A percentile compares a stretch with the other conserved stretches of the same genome.
phyloP scores from a whole-genome alignment of 2,888 invertebrate genomes.

The Caenorhabditis afra region DNA sequence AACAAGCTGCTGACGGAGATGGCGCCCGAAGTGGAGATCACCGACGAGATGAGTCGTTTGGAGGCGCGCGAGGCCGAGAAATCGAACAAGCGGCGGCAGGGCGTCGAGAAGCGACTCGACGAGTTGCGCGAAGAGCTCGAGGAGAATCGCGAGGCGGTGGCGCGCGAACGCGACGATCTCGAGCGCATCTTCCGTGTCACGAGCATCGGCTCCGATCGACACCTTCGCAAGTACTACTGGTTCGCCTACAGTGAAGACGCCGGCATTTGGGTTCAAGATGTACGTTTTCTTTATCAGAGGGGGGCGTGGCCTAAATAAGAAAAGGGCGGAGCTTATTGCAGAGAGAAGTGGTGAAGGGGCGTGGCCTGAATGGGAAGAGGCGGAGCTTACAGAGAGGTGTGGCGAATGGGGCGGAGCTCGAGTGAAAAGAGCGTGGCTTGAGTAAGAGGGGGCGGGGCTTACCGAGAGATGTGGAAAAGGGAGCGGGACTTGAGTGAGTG shows the following conservation, averaged over 20 bases:
- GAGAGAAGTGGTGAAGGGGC: too few relatives aligned
- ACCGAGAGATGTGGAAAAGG: too few relatives aligned
- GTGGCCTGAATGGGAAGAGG: too few relatives aligned
- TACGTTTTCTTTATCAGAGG: constrained; percentile 55
- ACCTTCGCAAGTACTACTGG: constrained; percentile 67
- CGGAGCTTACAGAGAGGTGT: too few relatives aligned
- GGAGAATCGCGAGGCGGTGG: constrained; percentile 31
- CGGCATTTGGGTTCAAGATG: constrained; percentile 72
- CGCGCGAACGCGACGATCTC: constrained; percentile 38
- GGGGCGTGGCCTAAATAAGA: too few relatives aligned
- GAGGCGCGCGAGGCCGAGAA: constrained; percentile 20
- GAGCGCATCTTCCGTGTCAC: constrained; percentile 42
- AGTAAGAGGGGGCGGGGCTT: too few relatives aligned
- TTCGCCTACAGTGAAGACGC: constrained; percentile 61
- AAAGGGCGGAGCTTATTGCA: too few relatives aligned
- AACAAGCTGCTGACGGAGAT: constrained; percentile 23
- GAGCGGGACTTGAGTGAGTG: too few relatives aligned
- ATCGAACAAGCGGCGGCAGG: constrained; percentile 5
- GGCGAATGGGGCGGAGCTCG: too few relatives aligned
- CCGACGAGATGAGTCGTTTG: constrained; percentile 32
- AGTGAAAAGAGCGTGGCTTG: too few relatives aligned
- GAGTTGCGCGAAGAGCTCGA: constrained; percentile 32
- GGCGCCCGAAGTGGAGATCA: constrained; percentile 13
- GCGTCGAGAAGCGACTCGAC: constrained; percentile 22
- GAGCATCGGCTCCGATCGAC: constrained; percentile 67